phyloP scores from a whole-genome alignment of 2,888 invertebrate genomes.

The Phaonia tiefii region DNA sequence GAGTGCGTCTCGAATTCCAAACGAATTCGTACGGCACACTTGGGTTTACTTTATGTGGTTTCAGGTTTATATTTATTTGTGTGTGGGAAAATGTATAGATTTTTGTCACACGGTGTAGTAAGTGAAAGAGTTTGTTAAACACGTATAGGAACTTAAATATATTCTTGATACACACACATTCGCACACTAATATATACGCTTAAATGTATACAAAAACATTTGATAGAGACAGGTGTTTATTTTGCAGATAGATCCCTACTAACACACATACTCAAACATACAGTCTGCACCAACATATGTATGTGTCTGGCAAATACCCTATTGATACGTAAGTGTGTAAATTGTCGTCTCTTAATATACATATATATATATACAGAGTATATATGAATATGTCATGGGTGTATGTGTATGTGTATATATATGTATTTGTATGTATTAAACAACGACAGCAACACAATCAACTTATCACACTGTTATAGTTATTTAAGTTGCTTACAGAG shows the following conservation, averaged over 20 bases:
- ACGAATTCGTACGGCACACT: too few relatives aligned
- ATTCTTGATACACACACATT: conserved; percentile 41
- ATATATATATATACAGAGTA: too few relatives aligned
- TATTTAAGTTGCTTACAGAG: conserved; percentile 64
- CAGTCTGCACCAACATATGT: not conserved
- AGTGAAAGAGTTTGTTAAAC: conserved; percentile 18
- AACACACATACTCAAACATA: not conserved
- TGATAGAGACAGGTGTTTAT: conserved; percentile 23
- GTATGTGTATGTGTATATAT: not conserved
- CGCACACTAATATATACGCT: not conserved
- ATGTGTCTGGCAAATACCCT: too few relatives aligned
- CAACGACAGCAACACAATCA: conserved; percentile 39
- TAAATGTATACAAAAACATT: not conserved
- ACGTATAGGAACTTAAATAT: conserved; percentile 49
- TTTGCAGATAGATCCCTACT: conserved; percentile 8
- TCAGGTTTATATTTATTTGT: not conserved
- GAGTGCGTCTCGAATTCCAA: too few relatives aligned
- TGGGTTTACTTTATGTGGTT: too few relatives aligned
- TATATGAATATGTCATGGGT: too few relatives aligned
- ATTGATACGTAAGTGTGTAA: too few relatives aligned
- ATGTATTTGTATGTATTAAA: not conserved
- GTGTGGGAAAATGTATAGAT: conserved; percentile 8
- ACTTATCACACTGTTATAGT: conserved; percentile 66
- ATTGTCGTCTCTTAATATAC: too few relatives aligned
- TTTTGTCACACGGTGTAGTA: too few relatives aligned